These are phyloP conservation scores for Semnornis frantzii DNA, from an alignment of 2,113 vertebrate genomes.

Conservation along the genomic window DNA sequence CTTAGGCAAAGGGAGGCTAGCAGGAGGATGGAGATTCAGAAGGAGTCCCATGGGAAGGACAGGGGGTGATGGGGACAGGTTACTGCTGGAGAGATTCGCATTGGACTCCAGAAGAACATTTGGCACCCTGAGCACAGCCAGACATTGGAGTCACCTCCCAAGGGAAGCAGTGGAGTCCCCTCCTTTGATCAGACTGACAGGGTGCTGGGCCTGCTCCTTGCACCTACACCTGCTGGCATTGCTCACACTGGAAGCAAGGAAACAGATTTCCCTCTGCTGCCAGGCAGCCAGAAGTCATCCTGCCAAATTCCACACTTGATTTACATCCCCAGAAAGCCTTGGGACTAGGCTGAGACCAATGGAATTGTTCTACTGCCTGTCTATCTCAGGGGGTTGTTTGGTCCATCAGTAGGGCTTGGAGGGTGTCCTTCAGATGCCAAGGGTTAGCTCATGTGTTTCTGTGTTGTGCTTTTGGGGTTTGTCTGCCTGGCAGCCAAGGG, in stretches of 20 bases:
- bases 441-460: neutral
- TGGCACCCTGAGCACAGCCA: no score
- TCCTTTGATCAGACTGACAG: no score
- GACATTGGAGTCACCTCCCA: no score
- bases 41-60: no score
- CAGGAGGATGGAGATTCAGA: no score
- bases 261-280: neutral
- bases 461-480: neutral
- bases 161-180: no score
- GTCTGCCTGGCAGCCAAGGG: neutral
- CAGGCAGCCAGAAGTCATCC: neutral
- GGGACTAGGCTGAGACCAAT: neutral
- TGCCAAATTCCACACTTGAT: neutral
- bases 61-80: no score
- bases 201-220: no score
- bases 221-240: neutral
- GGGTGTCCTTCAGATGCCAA: neutral
- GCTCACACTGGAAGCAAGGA: neutral
- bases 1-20: neutral
- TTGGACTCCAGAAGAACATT: no score
- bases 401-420: neutral
- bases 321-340: neutral
- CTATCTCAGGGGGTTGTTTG: neutral
- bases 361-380: neutral
- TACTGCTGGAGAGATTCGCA: no score